A percentile compares a stretch with the other conserved stretches of the same genome.
Evolutionary conservation across 2,888 invertebrate genomes (phyloP).

Genomic region (Adela reaumurella): DNA sequence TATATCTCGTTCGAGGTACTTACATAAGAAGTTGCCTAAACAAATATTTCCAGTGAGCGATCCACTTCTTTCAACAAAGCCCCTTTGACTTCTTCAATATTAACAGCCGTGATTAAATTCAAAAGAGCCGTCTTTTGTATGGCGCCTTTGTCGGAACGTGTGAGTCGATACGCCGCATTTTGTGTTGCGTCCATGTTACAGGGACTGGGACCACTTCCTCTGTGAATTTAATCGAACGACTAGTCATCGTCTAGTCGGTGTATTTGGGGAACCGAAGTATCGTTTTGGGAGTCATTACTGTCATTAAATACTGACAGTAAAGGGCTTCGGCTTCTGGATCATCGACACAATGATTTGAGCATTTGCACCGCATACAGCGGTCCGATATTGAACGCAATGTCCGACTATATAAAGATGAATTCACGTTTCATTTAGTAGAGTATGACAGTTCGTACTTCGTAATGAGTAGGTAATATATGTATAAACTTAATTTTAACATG

Average conservation of each 20-base stretch:
- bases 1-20: no score
- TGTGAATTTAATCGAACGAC: neutral
- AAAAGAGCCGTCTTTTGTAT: neutral
- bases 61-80: neutral
- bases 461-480: no score
- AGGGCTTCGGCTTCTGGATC: conserved; percentile 30
- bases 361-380: no score
- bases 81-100: neutral
- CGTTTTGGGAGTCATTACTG: conserved; percentile 45
- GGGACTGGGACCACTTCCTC: neutral
- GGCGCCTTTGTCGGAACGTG: neutral
- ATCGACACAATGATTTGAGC: neutral
- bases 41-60: neutral
- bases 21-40: neutral
- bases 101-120: neutral
- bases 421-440: no score
- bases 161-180: neutral
- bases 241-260: neutral
- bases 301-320: conserved; percentile 34
- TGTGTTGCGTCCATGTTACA: neutral
- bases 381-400: no score
- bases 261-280: conserved; percentile 26
- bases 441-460: no score
- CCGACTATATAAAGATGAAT: no score
- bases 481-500: no score